Evolutionary conservation across 1,140 invertebrate species (phyloP).

Genomic region (Papilio helenus): DNA sequence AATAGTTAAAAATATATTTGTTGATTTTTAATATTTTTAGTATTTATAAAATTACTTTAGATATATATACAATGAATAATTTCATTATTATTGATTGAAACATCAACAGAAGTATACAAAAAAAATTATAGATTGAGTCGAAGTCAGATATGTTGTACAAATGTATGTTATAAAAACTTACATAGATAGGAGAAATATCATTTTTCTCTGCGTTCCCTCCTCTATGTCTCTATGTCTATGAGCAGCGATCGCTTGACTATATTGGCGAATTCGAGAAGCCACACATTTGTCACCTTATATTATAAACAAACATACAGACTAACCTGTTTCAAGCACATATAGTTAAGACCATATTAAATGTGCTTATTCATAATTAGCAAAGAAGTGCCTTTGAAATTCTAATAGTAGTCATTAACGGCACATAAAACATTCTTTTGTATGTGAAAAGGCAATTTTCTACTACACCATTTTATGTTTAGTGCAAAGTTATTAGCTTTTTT

Average conservation of each 20-base stretch:
- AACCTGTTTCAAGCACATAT: background rate
- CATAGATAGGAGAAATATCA: no score
- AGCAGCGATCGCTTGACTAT: no score
- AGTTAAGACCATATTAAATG: background rate
- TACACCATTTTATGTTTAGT: background rate
- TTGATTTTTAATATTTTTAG: background rate
- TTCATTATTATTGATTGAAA: no score
- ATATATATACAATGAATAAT: no score
- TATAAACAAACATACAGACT: no score
- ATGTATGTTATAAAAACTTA: no score
- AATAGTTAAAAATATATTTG: background rate
- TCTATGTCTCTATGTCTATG: no score
- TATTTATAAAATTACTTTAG: background rate
- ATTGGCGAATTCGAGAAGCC: no score
- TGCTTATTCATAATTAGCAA: conserved; percentile 30
- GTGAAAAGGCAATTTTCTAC: conserved; percentile 34
- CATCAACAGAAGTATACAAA: background rate
- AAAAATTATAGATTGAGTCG: background rate
- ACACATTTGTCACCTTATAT: no score
- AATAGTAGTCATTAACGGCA: conserved; percentile 2
- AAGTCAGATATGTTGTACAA: background rate
- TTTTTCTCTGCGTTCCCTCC: no score
- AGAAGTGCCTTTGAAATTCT: conserved; percentile 31
- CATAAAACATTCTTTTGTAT: conserved; percentile 8
- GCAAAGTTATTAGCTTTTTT: background rate